phyloP scores from a whole-genome alignment of 2,888 invertebrate species.

The Ectemnius lituratus region DNA sequence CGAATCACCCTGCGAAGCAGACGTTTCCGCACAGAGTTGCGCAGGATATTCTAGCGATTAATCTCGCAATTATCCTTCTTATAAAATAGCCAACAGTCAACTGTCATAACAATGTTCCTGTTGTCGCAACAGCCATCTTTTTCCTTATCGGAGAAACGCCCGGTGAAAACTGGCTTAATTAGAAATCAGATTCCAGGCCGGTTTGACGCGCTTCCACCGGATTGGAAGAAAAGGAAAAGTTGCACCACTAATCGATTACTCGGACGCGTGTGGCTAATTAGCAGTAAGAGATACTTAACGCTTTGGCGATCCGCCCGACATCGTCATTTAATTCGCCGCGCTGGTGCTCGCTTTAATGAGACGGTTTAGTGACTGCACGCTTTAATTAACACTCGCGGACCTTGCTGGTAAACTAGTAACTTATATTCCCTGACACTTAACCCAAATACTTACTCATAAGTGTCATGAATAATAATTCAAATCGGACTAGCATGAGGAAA shows the following conservation, averaged over 20 bases:
- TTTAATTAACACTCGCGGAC: too few species aligned
- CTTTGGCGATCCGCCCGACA: not conserved
- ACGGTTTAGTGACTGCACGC: too few species aligned
- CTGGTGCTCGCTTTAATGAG: too few species aligned
- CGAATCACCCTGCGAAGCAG: conserved; percentile 10
- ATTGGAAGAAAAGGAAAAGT: not conserved
- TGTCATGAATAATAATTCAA: too few species aligned
- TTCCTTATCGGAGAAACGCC: not conserved
- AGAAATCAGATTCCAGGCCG: not conserved
- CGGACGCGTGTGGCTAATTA: conserved; percentile 6
- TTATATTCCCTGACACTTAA: too few species aligned
- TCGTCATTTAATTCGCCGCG: not conserved
- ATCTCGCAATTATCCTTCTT: conserved; percentile 59
- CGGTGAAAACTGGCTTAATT: not conserved
- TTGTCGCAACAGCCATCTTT: conserved; percentile 6
- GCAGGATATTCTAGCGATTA: conserved; percentile 48
- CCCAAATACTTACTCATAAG: too few species aligned
- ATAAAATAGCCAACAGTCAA: not conserved
- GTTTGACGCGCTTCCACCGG: not conserved
- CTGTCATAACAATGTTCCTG: conserved; percentile 27
- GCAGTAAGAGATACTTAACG: not conserved
- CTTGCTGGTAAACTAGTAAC: too few species aligned
- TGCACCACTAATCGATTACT: not conserved
- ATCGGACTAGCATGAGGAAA: too few species aligned
- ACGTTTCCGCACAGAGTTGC: too few species aligned